Conservation (phyloP, 2,888 invertebrate species). For the Metalampra italica region DNA sequence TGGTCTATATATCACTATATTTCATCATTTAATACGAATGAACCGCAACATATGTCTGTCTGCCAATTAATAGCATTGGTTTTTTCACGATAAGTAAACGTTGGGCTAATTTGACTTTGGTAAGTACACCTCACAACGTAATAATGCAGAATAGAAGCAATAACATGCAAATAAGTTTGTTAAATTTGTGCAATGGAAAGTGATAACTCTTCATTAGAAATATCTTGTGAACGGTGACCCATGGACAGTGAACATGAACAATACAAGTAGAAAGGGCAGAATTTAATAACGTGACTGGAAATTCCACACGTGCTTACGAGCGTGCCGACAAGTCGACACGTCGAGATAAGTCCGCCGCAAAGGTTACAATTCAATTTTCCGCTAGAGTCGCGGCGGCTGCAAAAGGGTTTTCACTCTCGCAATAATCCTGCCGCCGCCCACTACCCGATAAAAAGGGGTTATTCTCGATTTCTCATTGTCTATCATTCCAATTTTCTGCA, state of each 20-base stretch:
- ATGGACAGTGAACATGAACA: too few species aligned
- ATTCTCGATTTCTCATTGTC: slow-evolving; percentile 2
- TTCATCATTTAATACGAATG: background rate
- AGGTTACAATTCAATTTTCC: slow-evolving; percentile 63
- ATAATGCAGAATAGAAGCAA: too few species aligned
- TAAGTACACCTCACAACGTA: too few species aligned
- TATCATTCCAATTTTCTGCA: slow-evolving; percentile 1
- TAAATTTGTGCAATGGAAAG: too few species aligned
- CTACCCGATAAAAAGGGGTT: background rate
- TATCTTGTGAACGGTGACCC: too few species aligned
- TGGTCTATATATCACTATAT: background rate
- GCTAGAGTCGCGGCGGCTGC: slow-evolving; percentile 24
- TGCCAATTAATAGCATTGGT: too few species aligned
- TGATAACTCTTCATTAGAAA: too few species aligned
- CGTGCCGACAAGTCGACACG: slow-evolving; percentile 21
- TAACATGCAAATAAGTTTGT: too few species aligned
- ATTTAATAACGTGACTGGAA: slow-evolving; percentile 28
- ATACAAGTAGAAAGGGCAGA: background rate
- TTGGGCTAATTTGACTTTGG: too few species aligned
- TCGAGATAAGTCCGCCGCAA: slow-evolving; percentile 37
- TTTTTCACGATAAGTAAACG: too few species aligned
- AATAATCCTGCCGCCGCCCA: slow-evolving; percentile 7
- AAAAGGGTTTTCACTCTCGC: slow-evolving; percentile 23
- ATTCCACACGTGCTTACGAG: slow-evolving; percentile 29
- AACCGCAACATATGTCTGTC: too few species aligned